These are phyloP conservation scores for Cheilosia scutellata DNA, from an alignment of 2,888 invertebrate species.

Conservation along the genomic window DNA sequence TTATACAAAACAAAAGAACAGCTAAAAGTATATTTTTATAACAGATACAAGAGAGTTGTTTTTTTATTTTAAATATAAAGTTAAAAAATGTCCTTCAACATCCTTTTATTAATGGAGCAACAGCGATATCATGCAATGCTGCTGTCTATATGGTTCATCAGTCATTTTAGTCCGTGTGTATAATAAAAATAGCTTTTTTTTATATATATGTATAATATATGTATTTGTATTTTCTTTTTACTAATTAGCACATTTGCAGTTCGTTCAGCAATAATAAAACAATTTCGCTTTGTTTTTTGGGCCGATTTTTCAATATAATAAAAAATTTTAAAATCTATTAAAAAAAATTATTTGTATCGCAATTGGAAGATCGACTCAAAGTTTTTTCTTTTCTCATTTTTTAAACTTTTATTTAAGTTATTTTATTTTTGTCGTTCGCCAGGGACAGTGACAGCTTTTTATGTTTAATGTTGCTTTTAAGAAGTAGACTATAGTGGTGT, in stretches of 20 bases:
- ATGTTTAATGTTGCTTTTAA: slow-evolving; percentile 30
- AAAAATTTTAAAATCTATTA: no score
- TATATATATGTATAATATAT: slow-evolving; percentile 16
- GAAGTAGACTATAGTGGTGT: slow-evolving; percentile 26
- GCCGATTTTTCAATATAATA: neutral
- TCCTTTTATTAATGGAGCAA: neutral
- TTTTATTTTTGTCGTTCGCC: no score
- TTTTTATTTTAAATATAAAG: neutral
- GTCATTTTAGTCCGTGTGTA: neutral
- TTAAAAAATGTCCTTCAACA: neutral
- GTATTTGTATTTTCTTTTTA: slow-evolving; percentile 1
- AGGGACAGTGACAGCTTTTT: slow-evolving; percentile 5
- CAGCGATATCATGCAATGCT: neutral
- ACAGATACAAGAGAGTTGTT: slow-evolving; percentile 4
- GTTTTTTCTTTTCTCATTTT: no score
- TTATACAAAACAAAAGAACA: slow-evolving; percentile 17
- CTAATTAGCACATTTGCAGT: slow-evolving; percentile 29
- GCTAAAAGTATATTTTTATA: neutral
- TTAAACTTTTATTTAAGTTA: no score
- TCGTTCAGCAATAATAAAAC: slow-evolving; percentile 24
- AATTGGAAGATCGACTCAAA: no score
- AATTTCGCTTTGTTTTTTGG: slow-evolving; percentile 29
- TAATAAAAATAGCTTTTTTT: slow-evolving; percentile 13
- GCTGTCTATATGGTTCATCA: slow-evolving; percentile 44
- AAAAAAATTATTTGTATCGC: no score